Evolutionary conservation across 2,113 vertebrate genomes (phyloP), one percentile per base, ranked within the genome.

Genomic region (Alligator sinensis): DNA sequence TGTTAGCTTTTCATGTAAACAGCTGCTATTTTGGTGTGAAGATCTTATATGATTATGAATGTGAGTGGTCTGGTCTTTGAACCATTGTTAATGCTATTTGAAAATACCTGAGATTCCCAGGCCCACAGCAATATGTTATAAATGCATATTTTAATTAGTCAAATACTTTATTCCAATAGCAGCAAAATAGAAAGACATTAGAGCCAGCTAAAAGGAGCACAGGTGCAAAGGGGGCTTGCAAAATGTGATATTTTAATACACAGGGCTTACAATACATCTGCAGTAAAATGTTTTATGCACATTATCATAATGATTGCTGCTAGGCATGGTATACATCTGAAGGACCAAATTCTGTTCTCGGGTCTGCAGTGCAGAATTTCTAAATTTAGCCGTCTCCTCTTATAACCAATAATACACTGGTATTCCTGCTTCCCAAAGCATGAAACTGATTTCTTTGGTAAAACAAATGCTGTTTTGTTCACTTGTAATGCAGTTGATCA

Each of bases 91-190:
- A 18, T 3, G 13, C 22, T 61, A 4, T 24, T 82, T 70, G 34
- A 72, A 91, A 63, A 63, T 11, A 25, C 47, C 66, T 68, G 34
- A 57, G 12, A 55, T 79, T 34, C 1, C 1, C 14, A 70, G 83
- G 76, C 66, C 87, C 90, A 76, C n/a, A 88, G 76, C 72, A 64
- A 91, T 83, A 95, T 82, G 76, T 57, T 82, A 63, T 22, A 79
- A 91, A 68, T 47, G 47, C 13, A 6, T 6, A 30, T 72, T 60
- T 38, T 5, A 92, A 72, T 18, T 38, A 89, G 83, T 1, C 3
- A 86, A 70, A 27, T 1, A 0, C 54, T 90, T 90, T 55, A 7
- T 15, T 90, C 4, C 81, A 63, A 10, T 5, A 63, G 88, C 82
- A 86, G 85, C 1, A 62, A 57, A 74, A 27, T 24, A 58, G n/a